These are phyloP conservation scores for Phymatocera aterrima DNA, from an alignment of 2,888 invertebrate genomes.

Conservation along the genomic window DNA sequence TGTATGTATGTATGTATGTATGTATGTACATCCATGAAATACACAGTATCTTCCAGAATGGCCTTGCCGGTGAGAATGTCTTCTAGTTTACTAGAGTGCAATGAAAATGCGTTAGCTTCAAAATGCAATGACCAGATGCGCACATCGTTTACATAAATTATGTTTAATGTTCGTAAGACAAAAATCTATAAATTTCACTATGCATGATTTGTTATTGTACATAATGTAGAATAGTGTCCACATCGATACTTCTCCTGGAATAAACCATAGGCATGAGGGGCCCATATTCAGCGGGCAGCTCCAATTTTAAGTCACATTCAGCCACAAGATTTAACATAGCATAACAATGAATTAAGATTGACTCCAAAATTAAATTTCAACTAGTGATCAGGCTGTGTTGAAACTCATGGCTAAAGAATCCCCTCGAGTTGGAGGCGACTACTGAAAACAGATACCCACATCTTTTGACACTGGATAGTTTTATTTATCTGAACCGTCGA, in stretches of 20 bases:
- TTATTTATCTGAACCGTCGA: background rate
- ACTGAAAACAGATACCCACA: background rate
- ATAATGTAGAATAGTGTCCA: background rate
- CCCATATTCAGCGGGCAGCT: too few species aligned
- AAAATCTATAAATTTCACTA: too few species aligned
- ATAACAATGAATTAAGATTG: too few species aligned
- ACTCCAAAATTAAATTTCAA: too few species aligned
- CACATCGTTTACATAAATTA: background rate
- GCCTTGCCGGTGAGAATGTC: background rate
- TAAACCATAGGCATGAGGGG: too few species aligned
- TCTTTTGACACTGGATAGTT: background rate
- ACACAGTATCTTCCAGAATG: background rate
- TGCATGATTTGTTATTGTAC: background rate
- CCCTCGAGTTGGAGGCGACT: too few species aligned
- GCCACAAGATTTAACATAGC: too few species aligned
- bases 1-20: background rate
- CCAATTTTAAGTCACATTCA: too few species aligned
- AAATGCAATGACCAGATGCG: constrained; percentile 5
- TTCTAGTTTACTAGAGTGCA: background rate
- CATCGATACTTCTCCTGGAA: background rate
- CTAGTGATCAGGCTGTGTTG: too few species aligned
- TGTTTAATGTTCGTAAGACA: background rate
- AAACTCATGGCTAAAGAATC: too few species aligned
- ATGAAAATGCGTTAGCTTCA: background rate
- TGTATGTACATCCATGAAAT: background rate